Percentiles rank a stretch among this genome's conserved stretches.
phyloP scores from a whole-genome alignment of 2,113 vertebrate genomes.

The Oenanthe melanoleuca region DNA sequence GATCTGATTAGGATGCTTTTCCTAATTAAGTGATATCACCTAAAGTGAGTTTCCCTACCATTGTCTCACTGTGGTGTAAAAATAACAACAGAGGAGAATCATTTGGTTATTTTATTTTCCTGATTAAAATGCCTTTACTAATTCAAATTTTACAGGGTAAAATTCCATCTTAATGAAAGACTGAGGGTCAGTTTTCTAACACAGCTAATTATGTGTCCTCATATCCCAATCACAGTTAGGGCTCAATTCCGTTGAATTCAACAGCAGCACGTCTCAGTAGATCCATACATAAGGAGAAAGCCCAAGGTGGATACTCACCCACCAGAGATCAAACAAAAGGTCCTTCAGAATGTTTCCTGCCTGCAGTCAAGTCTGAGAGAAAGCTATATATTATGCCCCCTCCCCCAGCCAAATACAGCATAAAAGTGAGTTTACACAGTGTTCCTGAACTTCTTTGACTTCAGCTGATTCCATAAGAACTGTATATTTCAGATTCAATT shows the following conservation, averaged over 20 bases:
- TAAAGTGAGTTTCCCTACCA: conserved; percentile 79
- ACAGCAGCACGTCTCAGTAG: neutral
- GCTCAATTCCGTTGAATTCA: conserved; percentile 16
- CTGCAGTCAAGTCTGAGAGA: neutral
- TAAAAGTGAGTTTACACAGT: neutral
- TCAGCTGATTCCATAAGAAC: neutral
- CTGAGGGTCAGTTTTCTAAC: conserved; percentile 66
- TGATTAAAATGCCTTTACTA: conserved; percentile 74
- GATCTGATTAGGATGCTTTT: conserved; percentile 82
- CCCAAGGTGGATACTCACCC: neutral
- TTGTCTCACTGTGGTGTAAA: conserved; percentile 74
- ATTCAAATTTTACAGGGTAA: conserved; percentile 70
- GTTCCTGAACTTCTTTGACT: neutral
- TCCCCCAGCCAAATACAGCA: neutral
- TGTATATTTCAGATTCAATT: neutral
- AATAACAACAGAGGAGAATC: conserved; percentile 79
- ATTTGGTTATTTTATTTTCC: conserved; percentile 77
- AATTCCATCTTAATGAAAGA: conserved; percentile 72
- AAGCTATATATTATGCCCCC: neutral
- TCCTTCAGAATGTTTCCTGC: neutral
- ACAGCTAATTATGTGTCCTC: conserved; percentile 57
- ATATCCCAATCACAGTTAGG: conserved; percentile 41
- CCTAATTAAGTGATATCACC: conserved; percentile 83
- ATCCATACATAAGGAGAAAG: neutral
- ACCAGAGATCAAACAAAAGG: neutral